Percentiles rank a stretch among this genome's conserved stretches.
These are phyloP conservation scores for Machaerirhynchus nigripectus DNA, from an alignment of 2,113 vertebrate species.

Conservation along the genomic window DNA sequence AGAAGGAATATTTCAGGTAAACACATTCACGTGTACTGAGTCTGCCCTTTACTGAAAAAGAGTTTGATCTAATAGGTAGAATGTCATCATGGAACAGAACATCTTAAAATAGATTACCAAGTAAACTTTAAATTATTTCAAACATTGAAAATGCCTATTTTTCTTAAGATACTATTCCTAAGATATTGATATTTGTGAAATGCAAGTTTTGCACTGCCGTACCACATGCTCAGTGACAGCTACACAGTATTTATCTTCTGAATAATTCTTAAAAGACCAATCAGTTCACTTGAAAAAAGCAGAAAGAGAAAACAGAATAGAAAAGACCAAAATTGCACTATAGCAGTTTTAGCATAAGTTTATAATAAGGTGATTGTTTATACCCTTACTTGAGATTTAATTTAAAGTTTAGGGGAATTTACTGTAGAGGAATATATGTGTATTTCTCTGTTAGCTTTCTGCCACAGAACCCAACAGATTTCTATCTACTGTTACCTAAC, in stretches of 20 bases:
- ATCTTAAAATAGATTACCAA: background rate
- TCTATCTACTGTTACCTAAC: background rate
- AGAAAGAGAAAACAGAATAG: background rate
- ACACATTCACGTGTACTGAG: background rate
- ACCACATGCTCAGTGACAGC: background rate
- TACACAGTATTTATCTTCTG: background rate
- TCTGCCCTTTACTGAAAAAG: conserved; percentile 21
- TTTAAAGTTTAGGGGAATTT: background rate
- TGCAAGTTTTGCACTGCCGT: background rate
- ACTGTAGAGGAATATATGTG: background rate
- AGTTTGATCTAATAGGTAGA: conserved; percentile 34
- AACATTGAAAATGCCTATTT: background rate
- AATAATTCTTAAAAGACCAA: background rate
- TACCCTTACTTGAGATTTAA: background rate
- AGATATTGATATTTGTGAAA: background rate
- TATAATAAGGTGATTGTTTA: background rate
- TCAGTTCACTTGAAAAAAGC: background rate
- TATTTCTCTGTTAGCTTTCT: background rate
- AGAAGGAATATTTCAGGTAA: conserved; percentile 59
- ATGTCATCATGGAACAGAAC: background rate
- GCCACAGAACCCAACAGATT: conserved; percentile 20
- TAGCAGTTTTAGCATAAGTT: background rate
- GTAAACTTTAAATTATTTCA: background rate
- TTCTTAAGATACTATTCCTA: background rate
- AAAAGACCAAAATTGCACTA: background rate